Percentiles rank a stretch among this genome's conserved stretches.
Evolutionary conservation across 2,888 invertebrate species (phyloP).

Genomic region (Geophilus truncorum): DNA sequence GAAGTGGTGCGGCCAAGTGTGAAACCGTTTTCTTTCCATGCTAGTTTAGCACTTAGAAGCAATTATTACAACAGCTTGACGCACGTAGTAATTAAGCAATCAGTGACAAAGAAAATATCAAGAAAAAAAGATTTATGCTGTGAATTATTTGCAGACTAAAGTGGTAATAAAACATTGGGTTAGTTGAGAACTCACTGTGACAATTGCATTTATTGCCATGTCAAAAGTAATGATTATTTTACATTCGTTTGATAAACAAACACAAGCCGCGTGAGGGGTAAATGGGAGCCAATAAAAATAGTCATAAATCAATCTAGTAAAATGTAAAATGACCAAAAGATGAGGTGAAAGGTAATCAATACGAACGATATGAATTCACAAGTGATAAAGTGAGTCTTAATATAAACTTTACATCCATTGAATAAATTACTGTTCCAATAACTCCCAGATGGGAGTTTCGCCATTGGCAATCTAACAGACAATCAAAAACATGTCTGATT

Average conservation of each 20-base stretch:
- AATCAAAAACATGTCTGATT: neutral
- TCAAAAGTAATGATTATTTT: neutral
- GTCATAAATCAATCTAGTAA: neutral
- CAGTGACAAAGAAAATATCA: neutral
- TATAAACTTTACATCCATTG: neutral
- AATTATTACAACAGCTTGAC: constrained; percentile 12
- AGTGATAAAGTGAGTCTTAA: constrained; percentile 18
- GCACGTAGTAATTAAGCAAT: neutral
- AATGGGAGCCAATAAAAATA: neutral
- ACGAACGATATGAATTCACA: neutral
- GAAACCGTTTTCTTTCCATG: neutral
- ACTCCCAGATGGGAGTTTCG: neutral
- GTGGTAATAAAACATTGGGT: too few species aligned
- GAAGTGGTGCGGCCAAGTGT: constrained; percentile 25
- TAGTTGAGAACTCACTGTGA: too few species aligned
- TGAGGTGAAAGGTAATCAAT: neutral
- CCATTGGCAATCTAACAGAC: neutral
- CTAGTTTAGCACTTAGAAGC: neutral
- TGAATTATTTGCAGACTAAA: too few species aligned
- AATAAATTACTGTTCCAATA: constrained; percentile 5
- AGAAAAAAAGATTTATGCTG: neutral
- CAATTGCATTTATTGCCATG: neutral
- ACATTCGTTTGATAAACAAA: too few species aligned
- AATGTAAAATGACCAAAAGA: neutral
- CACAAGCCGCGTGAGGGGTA: neutral